These are phyloP conservation scores for Drosophila sp. DNA, from an alignment of 1,140 invertebrate species.

Conservation along the genomic window DNA sequence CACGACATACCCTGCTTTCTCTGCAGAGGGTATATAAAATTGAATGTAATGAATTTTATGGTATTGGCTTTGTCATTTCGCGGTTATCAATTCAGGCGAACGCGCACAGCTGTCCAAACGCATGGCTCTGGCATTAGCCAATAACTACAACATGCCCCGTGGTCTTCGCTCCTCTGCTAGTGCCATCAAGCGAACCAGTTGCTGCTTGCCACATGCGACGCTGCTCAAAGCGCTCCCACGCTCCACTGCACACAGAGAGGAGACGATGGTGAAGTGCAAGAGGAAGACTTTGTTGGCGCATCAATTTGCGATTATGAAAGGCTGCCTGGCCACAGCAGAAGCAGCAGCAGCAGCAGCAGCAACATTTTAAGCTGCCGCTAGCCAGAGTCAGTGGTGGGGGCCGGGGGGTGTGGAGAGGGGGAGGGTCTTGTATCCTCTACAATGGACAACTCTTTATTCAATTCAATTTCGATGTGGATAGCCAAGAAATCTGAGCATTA, in stretches of 20 bases:
- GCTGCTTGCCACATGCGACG: conserved; percentile 69
- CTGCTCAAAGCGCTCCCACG: conserved; percentile 71
- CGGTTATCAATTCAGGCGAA: conserved; percentile 71
- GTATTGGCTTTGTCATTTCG: conserved; percentile 78
- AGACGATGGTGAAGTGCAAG: conserved; percentile 41
- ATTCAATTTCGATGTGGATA: conserved; percentile 68
- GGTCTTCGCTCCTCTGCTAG: background rate
- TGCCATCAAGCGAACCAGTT: conserved; percentile 12
- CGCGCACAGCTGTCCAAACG: conserved; percentile 71
- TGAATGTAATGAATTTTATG: conserved; percentile 68
- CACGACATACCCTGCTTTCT: background rate
- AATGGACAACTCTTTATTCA: conserved; percentile 79
- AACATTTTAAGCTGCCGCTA: conserved; percentile 47
- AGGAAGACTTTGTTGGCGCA: conserved; percentile 75
- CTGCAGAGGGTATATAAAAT: conserved; percentile 42
- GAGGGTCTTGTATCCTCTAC: conserved; percentile 41
- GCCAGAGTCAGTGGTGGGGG: conserved; percentile 8
- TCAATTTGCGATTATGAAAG: conserved; percentile 82
- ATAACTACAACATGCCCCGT: background rate
- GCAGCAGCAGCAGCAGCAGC: conserved; percentile 54
- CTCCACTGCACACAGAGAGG: conserved; percentile 67
- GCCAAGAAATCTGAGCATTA: conserved; percentile 77
- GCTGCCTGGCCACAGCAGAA: conserved; percentile 80
- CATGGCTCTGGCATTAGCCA: conserved; percentile 40
- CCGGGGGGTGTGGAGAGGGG: background rate